Evolutionary conservation across 2,113 vertebrate species (phyloP), one percentile per base, ranked within the genome.

Genomic region (Cyphomyrus plagiostoma): DNA sequence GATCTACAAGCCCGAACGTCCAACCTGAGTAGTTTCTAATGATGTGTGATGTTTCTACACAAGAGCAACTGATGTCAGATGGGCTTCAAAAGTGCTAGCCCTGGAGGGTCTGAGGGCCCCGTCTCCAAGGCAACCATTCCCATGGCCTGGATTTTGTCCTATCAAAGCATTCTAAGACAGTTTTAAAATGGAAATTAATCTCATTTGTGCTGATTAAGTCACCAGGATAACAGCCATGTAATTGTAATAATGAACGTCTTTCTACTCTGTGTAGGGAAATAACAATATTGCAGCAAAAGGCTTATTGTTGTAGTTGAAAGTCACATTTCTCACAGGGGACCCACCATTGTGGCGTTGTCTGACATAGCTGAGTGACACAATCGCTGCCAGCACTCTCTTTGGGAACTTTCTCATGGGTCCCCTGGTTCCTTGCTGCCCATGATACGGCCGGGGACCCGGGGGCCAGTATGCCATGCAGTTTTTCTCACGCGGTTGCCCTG

Each of bases 121-220:
- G 92, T 93, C 93, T 91, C 88, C 91, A 19, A 58, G 42, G 48
- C 92, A 88, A 92, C 92, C 92, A 93, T 95, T 94, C 94, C 94
- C 94, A 95, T 93, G 94, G 94, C 91, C 94, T 89, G 89, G 89
- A 89, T 62, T 26, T 92, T 77, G 92, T 91, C 90, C 90, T 92
- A 94, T 94, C 92, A 93, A 91, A 91, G 92, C 93, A 74, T 91
- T 93, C 93, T 89, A 91, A 93, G 91, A 21, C 93, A 80, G 92
- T 90, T 90, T 94, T 93, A 94, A 95, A 94, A 90, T 93, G 92
- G 93, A 94, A 95, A 95, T 95, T 93, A 94, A 94, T 95, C 95
- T 95, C 94, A 94, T 95, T 94, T 93, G 93, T 93, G 93, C 92
- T 93, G 94, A 95, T 95, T 94, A 94, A 95, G 94, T 94, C 93